These are phyloP conservation scores for Lates calcarifer DNA, from an alignment of 2,113 vertebrate species.

Conservation along the genomic window DNA sequence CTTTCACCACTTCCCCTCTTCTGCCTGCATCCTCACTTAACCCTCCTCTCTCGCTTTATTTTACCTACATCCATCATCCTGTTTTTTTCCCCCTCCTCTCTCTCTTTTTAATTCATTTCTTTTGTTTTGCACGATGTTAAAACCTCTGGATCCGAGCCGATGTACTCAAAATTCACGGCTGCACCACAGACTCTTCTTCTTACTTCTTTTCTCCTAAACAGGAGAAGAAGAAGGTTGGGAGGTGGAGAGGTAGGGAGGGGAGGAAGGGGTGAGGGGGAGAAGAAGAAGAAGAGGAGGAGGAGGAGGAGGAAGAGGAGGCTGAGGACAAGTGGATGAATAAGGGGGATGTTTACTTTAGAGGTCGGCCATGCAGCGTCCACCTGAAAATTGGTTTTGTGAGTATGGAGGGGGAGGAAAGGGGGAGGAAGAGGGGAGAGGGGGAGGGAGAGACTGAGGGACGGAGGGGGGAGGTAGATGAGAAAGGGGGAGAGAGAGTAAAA, in stretches of 20 bases:
- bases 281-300: conserved; percentile 1
- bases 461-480: neutral
- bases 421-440: neutral
- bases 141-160: conserved; percentile 67
- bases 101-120: conserved; percentile 67
- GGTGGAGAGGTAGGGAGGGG: conserved; percentile 28
- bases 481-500: conserved; percentile 7
- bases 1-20: conserved; percentile 48
- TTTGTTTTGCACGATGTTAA: too few relatives aligned
- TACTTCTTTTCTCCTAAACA: conserved; percentile 45
- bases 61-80: too few relatives aligned
- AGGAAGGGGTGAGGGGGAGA: conserved; percentile 20
- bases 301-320: conserved; percentile 46
- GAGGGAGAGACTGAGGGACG: too few relatives aligned
- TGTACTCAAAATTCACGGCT: conserved; percentile 82
- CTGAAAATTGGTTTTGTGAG: conserved; percentile 82
- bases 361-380: conserved; percentile 77
- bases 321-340: conserved; percentile 58
- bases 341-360: conserved; percentile 80
- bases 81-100: conserved; percentile 45
- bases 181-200: conserved; percentile 57
- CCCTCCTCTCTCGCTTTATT: conserved; percentile 46
- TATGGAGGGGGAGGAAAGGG: conserved; percentile 17
- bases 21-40: conserved; percentile 62
- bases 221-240: conserved; percentile 54